Base-by-base conservation (phyloP, 2,797 vertebrate genomes). In the Botia kubotai region DNA sequence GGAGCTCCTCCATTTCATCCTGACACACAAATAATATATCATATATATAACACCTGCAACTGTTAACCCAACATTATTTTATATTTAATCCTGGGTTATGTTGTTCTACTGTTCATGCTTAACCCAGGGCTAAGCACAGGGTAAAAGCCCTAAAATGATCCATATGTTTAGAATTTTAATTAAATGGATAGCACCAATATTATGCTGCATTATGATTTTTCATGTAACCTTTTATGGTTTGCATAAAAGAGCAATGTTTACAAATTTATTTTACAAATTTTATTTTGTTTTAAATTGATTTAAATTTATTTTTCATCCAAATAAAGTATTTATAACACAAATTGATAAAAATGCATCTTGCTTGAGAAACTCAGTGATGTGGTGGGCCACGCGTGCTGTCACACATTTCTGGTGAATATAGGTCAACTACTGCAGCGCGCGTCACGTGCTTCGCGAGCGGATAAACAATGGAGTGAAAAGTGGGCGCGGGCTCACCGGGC, bases 1-100 rank as follows among this genome's bases (percentile, higher is more conserved):
- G 93, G 82, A 98, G 91, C 93, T 99, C 98, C 90, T 99, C 98
- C 12, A 99, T 97, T 92, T 99, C 98, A 69, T 99, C 98, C 98
- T 99, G 89, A 72, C 33, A 73, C 68, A 80, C 43, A 70, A 11
- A 48, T 17, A 68, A 36, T 33, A 10, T 7, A n/a, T 69, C 4
- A 26, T 14, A 63, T 3, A 14, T 62, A 53, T 53, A 53, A n/a
- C 17, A 53, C 16, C 17, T 53, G 16, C 16, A 16, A n/a, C 1
- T 58, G 19, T 58, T 58, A 33, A 36, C 63, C 1, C 33, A 39
- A 16, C 8, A n/a, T 8, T 17, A 23, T 58, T 58, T 23, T 21
- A 57, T 19, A 43, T 5, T 8, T 19, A 8, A 57, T 58, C 21
- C 19, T 17, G 8, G 7, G 19, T 58, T 12, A 21, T 23, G 8